Percentiles rank a stretch among this genome's conserved stretches.
phyloP scores from a whole-genome alignment of 1,140 invertebrate species.

The Drosophila chauvacae region DNA sequence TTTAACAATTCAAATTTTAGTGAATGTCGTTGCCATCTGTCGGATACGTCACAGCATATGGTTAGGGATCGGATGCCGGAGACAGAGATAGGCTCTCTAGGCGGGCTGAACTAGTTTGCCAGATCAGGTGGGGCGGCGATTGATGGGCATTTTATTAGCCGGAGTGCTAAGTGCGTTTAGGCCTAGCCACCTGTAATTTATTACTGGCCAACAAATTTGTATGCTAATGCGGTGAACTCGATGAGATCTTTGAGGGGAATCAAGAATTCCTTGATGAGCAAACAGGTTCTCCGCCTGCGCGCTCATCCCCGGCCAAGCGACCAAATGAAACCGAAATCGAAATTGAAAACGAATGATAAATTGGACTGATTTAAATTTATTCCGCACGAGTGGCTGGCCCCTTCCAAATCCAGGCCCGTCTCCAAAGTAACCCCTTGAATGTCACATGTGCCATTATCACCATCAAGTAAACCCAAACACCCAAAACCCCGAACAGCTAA shows the following conservation, averaged over 20 bases:
- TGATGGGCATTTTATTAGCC: slow-evolving; percentile 65
- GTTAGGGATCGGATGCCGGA: not conserved
- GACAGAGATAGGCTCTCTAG: slow-evolving; percentile 1
- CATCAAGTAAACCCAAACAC: not conserved
- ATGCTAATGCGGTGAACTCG: slow-evolving; percentile 63
- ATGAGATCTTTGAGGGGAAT: slow-evolving; percentile 32
- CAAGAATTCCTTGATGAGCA: slow-evolving; percentile 60
- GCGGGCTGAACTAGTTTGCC: slow-evolving; percentile 36
- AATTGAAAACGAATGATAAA: slow-evolving; percentile 61
- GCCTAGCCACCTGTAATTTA: slow-evolving; percentile 32
- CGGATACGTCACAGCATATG: slow-evolving; percentile 11
- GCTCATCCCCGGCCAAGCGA: slow-evolving; percentile 29
- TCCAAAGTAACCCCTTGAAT: slow-evolving; percentile 32
- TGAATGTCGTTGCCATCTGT: slow-evolving; percentile 33
- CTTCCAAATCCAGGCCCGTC: slow-evolving; percentile 37
- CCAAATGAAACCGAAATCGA: slow-evolving; percentile 60
- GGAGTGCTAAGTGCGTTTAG: slow-evolving; percentile 43
- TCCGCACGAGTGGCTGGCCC: slow-evolving; percentile 40
- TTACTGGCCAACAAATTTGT: slow-evolving; percentile 60
- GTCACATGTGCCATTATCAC: slow-evolving; percentile 41
- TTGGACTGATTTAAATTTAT: slow-evolving; percentile 44
- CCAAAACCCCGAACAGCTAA: slow-evolving; percentile 27
- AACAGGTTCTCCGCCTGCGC: slow-evolving; percentile 62
- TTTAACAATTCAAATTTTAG: slow-evolving; percentile 45
- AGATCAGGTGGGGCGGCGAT: slow-evolving; percentile 39